Base-by-base conservation (phyloP, 92 coral and sea anemone genomes). In the Pocillopora meandrina region DNA sequence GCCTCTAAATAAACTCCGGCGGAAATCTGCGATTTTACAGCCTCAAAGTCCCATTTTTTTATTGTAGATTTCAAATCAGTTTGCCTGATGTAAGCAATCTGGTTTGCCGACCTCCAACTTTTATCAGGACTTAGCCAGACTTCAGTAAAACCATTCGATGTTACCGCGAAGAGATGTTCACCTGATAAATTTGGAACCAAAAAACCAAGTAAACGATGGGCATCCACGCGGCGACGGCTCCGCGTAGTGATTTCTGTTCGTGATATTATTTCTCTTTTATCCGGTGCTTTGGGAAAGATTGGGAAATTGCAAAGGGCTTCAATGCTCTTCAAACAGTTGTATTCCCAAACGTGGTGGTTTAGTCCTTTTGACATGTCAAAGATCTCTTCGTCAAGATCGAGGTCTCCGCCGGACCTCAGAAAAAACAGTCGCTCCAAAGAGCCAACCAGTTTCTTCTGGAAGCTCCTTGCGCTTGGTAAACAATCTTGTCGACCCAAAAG, bases 121-220 rank as follows among this genome's bases (percentile, higher is more conserved):
- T 66, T 78, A 55, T 35, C 76, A 14, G 55, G 9, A 59, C 90
- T 87, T 1, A 87, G 87, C 90, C 87, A 82, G 21, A 87, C 78
- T 18, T 87, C 90, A 9, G 87, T 64, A 20, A 72, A 82, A 12
- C 85, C 90, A 57, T 87, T 84, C 9, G 87, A 87, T 34, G 72
- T 83, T 33, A 88, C 66, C 4, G 92, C 86, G 31, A 91, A 91
- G 6, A n/a, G 61, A 78, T 81, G 82, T 1, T 58, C 81, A 42
- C 94, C 90, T 58, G 85, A 77, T 13, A 56, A 7, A 26, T 82
- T 79, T 4, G 90, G 85, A 64, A 72, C 77, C 36, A 91, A 16
- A 63, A 59, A 91, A 19, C 94, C 94, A 77, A 89, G 70, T 15
- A 92, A 65, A 2, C 92, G 88, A 59, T 79, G 85, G 3, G 71